Evolutionary conservation across 2,888 invertebrate genomes (phyloP), one percentile per base, ranked within the genome.

Genomic region (Argyresthia albistria): DNA sequence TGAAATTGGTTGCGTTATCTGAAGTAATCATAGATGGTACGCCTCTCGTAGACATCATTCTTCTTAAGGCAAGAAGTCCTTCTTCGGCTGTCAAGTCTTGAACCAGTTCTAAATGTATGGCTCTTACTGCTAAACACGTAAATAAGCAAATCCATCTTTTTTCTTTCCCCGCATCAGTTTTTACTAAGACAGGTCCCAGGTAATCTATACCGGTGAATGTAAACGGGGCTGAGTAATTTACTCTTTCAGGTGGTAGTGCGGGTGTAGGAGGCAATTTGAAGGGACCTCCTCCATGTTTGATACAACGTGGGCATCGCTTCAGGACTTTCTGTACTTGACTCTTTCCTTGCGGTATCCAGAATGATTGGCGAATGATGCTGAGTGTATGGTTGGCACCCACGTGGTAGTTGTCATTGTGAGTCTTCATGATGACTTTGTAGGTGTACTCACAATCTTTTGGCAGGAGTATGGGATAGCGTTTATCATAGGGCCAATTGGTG

Each of bases 281-380:
- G 0, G 65, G 62, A 0, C 61, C 62, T 14, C 62, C 59, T 0
- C 58, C 59, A 39, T 63, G 57, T 50, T 62, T 63, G 1, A 48
- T 39, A 49, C 62, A 64, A 8, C 46, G 36, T 8, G 39, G 12
- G 47, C 61, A 60, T 37, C 45, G 57, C 15, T 46, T 54, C 0
- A 60, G 10, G 4, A 55, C 16, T 16, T 48, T 57, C 51, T 59
- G 53, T 0, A 61, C 59, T 36, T 48, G 14, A n/a, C 50, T 6
- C 37, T 54, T 54, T 9, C 61, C 59, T 42, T 61, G 56, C 9
- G 58, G 56, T 8, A 59, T 54, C 59, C 59, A 61, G 45, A 53
- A 60, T 3, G 43, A 43, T 15, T 58, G 9, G 11, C 59, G 39
- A 9, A 60, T 16, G 0, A 58, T 7, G 12, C 52, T 55, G 11